Evolutionary conservation across 2,797 vertebrate genomes (phyloP), one percentile per base, ranked within the genome.

Genomic region (Calcarius lapponicus): DNA sequence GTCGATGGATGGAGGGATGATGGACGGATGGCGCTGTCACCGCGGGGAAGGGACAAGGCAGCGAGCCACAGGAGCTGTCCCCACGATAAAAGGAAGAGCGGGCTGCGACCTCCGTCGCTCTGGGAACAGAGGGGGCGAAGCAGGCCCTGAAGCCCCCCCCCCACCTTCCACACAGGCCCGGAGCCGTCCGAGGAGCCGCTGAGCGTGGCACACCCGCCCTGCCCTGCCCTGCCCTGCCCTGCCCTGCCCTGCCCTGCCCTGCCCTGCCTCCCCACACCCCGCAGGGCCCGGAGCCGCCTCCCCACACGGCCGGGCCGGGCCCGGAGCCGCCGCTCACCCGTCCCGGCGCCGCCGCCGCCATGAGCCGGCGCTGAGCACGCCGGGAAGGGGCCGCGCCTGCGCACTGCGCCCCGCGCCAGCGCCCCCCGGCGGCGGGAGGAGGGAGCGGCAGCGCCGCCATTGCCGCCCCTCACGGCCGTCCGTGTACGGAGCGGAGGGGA

Each of bases 1-100:
- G 6, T 28, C 1, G 10, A 34, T 0, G 6, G 31, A 10, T 4
- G 53, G 1, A 18, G 0, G 40, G 14, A 38, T 7, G 42, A 38
- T 2, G 42, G 0, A 17, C 5, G 45, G 22, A 67, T 1, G 13
- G 17, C 13, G 17, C 45, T 61, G 42, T 45, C 36, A 45, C 2
- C 6, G 40, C 13, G 17, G 10, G 9, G 16, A 72, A 66, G 6
- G 4, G 21, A 43, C 29, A 22, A 40, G 3, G 13, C 2, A 67
- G 29, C 4, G 25, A 19, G 10, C 14, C 31, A 10, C 10, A 32
- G 5, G 13, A 2, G 17, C 32, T 38, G 11, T 3, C 16, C 26
- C 15, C 34, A 13, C 26, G 2, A 4, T 9, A 20, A 56, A 43
- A 43, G 13, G 3, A 29, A 43, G 1, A 16, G 5, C 6, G 42